Percentiles rank a stretch among this genome's conserved stretches.
phyloP scores from a whole-genome alignment of 2,888 invertebrate species.

The Ceriagrion tenellum region DNA sequence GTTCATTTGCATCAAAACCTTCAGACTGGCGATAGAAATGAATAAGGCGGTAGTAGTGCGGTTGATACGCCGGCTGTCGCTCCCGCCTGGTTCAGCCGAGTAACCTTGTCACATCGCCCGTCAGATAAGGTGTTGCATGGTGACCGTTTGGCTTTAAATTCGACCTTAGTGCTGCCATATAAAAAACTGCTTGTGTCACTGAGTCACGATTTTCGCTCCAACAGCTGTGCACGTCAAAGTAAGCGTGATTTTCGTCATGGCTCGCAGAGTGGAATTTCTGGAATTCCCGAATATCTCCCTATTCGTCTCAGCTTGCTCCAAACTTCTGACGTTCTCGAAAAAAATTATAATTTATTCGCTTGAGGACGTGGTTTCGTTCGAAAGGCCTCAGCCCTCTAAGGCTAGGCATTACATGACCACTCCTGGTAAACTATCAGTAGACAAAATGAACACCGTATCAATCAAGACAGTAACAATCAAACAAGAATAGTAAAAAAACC shows the following conservation, averaged over 20 bases:
- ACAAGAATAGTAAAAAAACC: not conserved
- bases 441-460: too few relatives aligned
- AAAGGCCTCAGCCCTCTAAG: not conserved
- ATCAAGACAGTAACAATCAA: too few relatives aligned
- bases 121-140: conserved; percentile 32
- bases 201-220: not conserved
- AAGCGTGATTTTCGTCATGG: not conserved
- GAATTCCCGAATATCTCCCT: not conserved
- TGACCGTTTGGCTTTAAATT: conserved; percentile 26
- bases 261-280: not conserved
- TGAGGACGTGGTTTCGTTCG: not conserved
- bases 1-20: not conserved
- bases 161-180: not conserved
- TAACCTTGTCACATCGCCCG: conserved; percentile 4
- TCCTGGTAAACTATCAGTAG: too few relatives aligned
- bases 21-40: not conserved
- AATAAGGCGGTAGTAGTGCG: not conserved
- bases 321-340: not conserved
- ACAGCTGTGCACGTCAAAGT: not conserved
- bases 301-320: not conserved
- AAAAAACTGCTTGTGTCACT: not conserved
- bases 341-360: not conserved
- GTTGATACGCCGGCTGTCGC: not conserved
- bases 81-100: not conserved
- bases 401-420: not conserved